A percentile compares a stretch with the other conserved stretches of the same genome.
phyloP scores from a whole-genome alignment of 2,888 invertebrate species.

The Morpho achilles region DNA sequence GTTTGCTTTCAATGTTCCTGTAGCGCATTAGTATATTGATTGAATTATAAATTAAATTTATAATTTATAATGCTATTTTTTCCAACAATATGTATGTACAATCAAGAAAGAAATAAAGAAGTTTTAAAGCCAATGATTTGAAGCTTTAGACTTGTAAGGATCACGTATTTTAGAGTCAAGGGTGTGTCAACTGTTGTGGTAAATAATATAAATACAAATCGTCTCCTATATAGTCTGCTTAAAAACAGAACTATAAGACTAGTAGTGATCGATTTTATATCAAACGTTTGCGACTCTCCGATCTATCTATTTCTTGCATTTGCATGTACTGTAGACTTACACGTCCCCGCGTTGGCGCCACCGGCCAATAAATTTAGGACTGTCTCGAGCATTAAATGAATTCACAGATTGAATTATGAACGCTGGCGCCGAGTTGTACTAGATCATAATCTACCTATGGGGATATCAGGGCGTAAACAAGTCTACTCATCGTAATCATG shows the following conservation, averaged over 20 bases:
- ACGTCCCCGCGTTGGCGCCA: slow-evolving; percentile 69
- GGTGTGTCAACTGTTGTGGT: too few species aligned
- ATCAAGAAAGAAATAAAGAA: too few species aligned
- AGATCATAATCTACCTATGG: slow-evolving; percentile 62
- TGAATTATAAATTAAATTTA: too few species aligned
- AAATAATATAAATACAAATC: slow-evolving; percentile 1
- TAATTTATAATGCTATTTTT: too few species aligned
- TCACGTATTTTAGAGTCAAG: too few species aligned
- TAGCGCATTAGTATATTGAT: too few species aligned
- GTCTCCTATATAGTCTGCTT: slow-evolving; percentile 7
- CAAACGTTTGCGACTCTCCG: slow-evolving; percentile 17
- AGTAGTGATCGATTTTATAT: slow-evolving; percentile 15
- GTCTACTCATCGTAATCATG: slow-evolving; percentile 44
- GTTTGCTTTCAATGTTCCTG: too few species aligned
- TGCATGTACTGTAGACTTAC: slow-evolving; percentile 43
- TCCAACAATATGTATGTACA: too few species aligned
- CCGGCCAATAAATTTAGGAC: slow-evolving; percentile 74
- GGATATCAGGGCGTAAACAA: slow-evolving; percentile 55
- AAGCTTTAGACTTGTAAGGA: too few species aligned
- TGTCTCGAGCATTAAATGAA: slow-evolving; percentile 71
- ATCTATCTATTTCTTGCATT: slow-evolving; percentile 27
- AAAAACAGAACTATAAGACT: slow-evolving; percentile 6
- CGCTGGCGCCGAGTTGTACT: slow-evolving; percentile 59
- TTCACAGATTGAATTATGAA: slow-evolving; percentile 70
- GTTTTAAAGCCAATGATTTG: too few species aligned